Conservation (phyloP, 2,113 vertebrate genomes). For the Laterallus jamaicensis region DNA sequence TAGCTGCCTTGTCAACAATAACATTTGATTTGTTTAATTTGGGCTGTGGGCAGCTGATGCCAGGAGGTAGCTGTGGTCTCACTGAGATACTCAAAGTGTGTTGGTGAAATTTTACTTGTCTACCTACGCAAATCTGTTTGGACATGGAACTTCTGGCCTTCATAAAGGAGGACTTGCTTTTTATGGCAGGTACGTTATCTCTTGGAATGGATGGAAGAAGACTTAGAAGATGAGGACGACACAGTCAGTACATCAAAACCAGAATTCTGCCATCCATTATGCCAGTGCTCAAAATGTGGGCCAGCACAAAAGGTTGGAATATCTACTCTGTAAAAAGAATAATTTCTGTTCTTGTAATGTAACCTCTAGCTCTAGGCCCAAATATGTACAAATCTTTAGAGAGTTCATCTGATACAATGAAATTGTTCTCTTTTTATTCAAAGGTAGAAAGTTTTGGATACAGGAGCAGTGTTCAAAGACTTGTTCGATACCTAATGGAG, state of each 20-base stretch:
- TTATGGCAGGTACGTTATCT: slow-evolving; percentile 89
- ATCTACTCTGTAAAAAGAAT: neutral
- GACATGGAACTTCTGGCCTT: neutral
- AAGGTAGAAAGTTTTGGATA: neutral
- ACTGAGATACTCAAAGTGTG: neutral
- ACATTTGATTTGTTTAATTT: neutral
- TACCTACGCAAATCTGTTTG: neutral
- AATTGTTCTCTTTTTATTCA: neutral
- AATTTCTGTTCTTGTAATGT: neutral
- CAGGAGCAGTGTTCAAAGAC: neutral
- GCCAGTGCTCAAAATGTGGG: slow-evolving; percentile 89
- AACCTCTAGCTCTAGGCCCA: neutral
- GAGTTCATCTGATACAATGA: neutral
- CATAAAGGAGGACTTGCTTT: neutral
- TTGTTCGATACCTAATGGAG: neutral
- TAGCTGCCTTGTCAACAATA: neutral
- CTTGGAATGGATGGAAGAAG: slow-evolving; percentile 90
- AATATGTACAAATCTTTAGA: neutral
- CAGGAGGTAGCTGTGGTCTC: neutral
- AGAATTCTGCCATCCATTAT: slow-evolving; percentile 91
- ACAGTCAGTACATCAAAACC: slow-evolving; percentile 17
- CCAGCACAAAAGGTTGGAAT: slow-evolving; percentile 88
- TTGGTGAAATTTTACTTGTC: neutral
- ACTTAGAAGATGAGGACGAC: slow-evolving; percentile 81
- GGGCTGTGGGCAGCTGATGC: neutral